Base-by-base conservation (phyloP, 1,140 invertebrate species). In the Drosophila repleta region DNA sequence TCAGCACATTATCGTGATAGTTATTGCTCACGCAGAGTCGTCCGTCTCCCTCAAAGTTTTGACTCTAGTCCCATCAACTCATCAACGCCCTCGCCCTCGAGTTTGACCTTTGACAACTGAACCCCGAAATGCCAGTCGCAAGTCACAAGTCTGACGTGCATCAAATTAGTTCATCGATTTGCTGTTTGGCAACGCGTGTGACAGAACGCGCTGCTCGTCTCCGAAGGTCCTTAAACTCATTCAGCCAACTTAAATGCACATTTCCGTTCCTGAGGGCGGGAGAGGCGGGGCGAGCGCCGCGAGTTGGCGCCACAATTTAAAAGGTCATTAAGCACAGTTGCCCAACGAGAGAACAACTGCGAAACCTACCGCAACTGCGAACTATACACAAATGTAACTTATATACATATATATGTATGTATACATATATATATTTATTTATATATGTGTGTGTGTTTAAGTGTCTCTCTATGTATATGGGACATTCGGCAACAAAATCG, bases 91-190 rank as follows among this genome's bases (percentile, higher is more conserved):
- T 37, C 65, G 63, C 75, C 74, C 45, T 37, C 39, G n/a, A 15
- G 52, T 45, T 82, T 82, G 75, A 83, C 79, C 79, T 82, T 81
- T 82, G 75, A 48, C 70, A 66, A 62, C 65, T 48, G 55, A 74
- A 76, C 58, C 46, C 52, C 35, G 5, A 43, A 43, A 43, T 17
- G 4, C 4, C n/a, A 26, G 15, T 17, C 11, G 10, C 20, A 43
- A 41, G 37, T 60, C 29, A 56, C 53, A 76, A 74, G 74, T 52
- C 63, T 66, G 46, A 57, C 48, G 58, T 75, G 72, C 79, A 75
- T 79, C 70, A 65, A 75, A 37, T 58, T 64, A 58, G 52, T 52
- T 39, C 60, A 74, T 78, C 70, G 79, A 83, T 83, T 71, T 74
- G 64, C 55, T 62, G 32, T 68, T 73, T 39, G 51, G 39, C 29